Conservation (phyloP, 2,113 vertebrate species). For the Lepisosteus oculatus region DNA sequence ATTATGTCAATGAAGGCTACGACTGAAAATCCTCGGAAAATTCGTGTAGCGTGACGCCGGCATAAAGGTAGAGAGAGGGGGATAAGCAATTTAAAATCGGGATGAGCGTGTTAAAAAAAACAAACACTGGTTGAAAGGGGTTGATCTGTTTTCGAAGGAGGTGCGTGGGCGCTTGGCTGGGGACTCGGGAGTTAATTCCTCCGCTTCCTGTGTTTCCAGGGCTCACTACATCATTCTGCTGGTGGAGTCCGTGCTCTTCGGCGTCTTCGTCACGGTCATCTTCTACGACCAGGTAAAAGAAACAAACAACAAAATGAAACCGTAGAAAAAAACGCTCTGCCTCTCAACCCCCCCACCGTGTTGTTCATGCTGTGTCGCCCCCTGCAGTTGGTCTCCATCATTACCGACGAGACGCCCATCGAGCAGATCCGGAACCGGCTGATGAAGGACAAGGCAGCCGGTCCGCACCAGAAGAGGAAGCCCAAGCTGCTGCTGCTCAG, state of each 20-base stretch:
- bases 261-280: constrained; percentile 72
- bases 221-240: constrained; percentile 75
- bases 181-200: too few species aligned
- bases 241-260: constrained; percentile 75
- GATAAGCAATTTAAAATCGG: too few species aligned
- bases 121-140: too few species aligned
- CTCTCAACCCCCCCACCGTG: background rate
- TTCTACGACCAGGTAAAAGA: constrained; percentile 75
- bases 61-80: too few species aligned
- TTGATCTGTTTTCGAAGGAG: too few species aligned
- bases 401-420: constrained; percentile 71
- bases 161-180: too few species aligned
- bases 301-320: too few species aligned
- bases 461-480: constrained; percentile 56
- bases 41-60: too few species aligned
- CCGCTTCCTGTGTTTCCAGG: constrained; percentile 35
- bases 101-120: too few species aligned
- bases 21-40: too few species aligned
- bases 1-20: too few species aligned
- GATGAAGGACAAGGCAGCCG: constrained; percentile 56
- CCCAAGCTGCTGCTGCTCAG: constrained; percentile 69
- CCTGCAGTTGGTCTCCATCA: constrained; percentile 67
- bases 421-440: constrained; percentile 73
- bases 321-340: too few species aligned
- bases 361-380: background rate